Base-by-base conservation (phyloP, 1,140 invertebrate species). In the Formica selysi region DNA sequence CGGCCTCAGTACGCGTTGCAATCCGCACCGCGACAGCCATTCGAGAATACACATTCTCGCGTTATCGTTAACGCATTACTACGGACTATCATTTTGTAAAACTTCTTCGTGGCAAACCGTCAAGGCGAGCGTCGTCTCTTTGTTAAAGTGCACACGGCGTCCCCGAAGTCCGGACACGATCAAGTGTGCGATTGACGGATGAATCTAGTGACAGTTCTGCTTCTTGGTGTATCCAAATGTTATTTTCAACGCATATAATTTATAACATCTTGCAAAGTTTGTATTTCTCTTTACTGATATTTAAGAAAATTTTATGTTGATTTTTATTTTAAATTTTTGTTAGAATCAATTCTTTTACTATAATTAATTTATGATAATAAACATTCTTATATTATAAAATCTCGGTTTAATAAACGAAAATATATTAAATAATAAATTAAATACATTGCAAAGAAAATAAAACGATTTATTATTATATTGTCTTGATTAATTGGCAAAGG, bases 31-130 rank as follows among this genome's bases (percentile, higher is more conserved):
- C 13, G 68, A 54, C 36, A 62, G 13, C 32, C 26, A 38, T 38
- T 36, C 57, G 36, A 26, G 6, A 16, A 29, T 29, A 29, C 11
- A 16, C 5, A 11, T 1, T 13, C 2, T 6, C 44, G 48, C 29
- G n/a, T 71, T 13, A 29, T 32, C 54, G 38, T 61, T 59, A 26
- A 19, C 13, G 54, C 22, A 44, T 81, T 16, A 22, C n/a, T 29
- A 29, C 65, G n/a, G 19, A 51, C 38, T 57, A 44, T 16, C 48
- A 59, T 76, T 87, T 65, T 74, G 80, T 62, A 7, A 41, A 84
- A 48, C 71, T n/a, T 36, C 32, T 44, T 38, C 29, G 38, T 29
- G 13, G n/a, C 32, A 38, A 10, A 22, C 57, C 41, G 10, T 44
- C 36, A n/a, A n/a, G 38, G 51, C 7, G 73, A 29, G n/a, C 38